Evolutionary conservation across 2,797 vertebrate genomes (phyloP), one percentile per base, ranked within the genome.

Genomic region (Gobionotothen gibberifrons): DNA sequence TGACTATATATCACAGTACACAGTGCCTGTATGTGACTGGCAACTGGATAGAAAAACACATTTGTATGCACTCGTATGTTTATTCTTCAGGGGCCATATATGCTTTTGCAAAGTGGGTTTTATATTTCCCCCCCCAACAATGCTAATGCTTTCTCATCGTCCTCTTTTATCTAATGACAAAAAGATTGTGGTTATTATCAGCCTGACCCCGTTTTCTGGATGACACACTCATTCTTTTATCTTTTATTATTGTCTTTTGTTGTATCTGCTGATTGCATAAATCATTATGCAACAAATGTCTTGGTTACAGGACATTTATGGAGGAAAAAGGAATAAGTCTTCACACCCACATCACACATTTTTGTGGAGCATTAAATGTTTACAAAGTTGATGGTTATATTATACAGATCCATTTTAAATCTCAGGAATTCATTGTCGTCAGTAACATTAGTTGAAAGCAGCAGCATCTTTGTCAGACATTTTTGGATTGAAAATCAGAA

Each of bases 1-100:
- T 76, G 75, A 84, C 85, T 65, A 85, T 89, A 90, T 86, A 87
- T 93, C 89, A 91, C 68, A 13, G 74, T 51, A 64, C 69, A 64
- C 26, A 39, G 66, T 9, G 5, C 42, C 56, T 75, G 29, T 32
- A 75, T 14, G 56, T 60, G 80, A 77, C 78, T 74, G 57, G 58
- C 59, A 72, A 13, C 55, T 68, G 79, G 47, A 72, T 48, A 69
- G 42, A 55, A 64, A 84, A 77, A 14, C 21, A 3, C 14, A 54
- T 66, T 85, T 80, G 69, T 54, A 49, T 71, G 57, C 10, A 16
- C 54, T 59, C 70, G 64, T 39, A 69, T 40, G 52, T 55, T 74
- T 66, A 43, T 57, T 68, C 22, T 49, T 69, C 21, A 2, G 32
- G 32, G 32, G 9, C 7, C 12, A 11, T n/a, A 3, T 52, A 3